These are phyloP conservation scores for Caiman crocodilus DNA, from an alignment of 2,797 vertebrate species.

Conservation along the genomic window DNA sequence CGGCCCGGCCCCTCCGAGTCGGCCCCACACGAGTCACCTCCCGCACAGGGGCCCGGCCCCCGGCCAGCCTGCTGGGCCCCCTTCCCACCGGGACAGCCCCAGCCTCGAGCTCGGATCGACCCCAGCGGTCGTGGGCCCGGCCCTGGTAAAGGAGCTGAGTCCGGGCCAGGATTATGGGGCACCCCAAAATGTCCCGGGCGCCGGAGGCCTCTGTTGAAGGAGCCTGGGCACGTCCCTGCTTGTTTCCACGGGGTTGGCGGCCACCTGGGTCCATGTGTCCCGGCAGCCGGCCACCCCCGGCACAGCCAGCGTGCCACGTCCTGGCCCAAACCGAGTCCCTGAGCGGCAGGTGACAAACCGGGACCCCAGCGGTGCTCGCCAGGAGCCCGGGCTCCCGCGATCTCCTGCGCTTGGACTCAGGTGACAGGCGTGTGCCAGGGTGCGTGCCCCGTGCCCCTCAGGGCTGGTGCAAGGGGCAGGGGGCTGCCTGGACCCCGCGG, in stretches of 20 bases:
- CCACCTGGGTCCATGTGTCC: neutral
- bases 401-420: too few species aligned
- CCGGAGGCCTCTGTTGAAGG: accelerated
- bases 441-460: conserved; percentile 3
- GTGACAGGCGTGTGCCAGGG: neutral
- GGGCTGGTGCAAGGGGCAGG: conserved; percentile 91
- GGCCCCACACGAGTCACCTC: neutral
- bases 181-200: too few species aligned
- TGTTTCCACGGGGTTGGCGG: too few species aligned
- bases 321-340: neutral
- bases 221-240: too few species aligned
- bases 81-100: too few species aligned
- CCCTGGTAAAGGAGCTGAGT: too few species aligned
- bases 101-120: neutral
- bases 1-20: neutral
- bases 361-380: neutral
- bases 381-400: neutral
- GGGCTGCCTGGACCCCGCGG: conserved; percentile 88
- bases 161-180: neutral
- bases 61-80: neutral
- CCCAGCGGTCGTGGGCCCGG: neutral
- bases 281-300: too few species aligned
- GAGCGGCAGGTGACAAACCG: too few species aligned
- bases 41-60: neutral
- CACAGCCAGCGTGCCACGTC: neutral